A percentile compares a stretch with the other conserved stretches of the same genome.
phyloP scores from a whole-genome alignment of 2,888 invertebrate genomes.

The Brenthis hecate region DNA sequence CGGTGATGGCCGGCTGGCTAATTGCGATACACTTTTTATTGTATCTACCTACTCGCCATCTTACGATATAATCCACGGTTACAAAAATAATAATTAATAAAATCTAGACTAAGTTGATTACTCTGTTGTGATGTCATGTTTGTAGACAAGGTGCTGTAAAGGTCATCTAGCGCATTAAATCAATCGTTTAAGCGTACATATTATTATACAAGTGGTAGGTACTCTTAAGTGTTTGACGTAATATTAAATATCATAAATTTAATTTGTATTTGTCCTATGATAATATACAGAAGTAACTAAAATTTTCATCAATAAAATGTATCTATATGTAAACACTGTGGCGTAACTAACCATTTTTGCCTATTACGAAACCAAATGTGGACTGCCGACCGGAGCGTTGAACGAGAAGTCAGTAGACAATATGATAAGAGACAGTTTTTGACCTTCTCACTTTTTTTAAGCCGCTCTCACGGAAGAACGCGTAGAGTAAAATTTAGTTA shows the following conservation, averaged over 20 bases:
- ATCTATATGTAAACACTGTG: too few species aligned
- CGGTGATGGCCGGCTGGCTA: conserved; percentile 42
- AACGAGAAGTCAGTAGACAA: too few species aligned
- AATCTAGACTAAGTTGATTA: conserved; percentile 42
- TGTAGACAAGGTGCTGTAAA: conserved; percentile 45
- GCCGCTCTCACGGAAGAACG: too few species aligned
- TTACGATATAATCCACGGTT: conserved; percentile 11
- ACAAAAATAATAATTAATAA: conserved; percentile 37
- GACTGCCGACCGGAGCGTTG: too few species aligned
- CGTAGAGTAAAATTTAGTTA: too few species aligned
- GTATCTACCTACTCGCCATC: conserved; percentile 26
- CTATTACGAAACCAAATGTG: too few species aligned
- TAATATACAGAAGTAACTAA: too few species aligned
- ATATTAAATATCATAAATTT: not conserved
- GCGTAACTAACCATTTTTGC: too few species aligned
- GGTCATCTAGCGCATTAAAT: conserved; percentile 64
- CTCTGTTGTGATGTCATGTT: conserved; percentile 49
- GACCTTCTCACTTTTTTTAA: too few species aligned
- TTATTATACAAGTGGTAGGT: conserved; percentile 46
- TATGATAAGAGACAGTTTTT: too few species aligned
- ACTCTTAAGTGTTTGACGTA: conserved; percentile 19
- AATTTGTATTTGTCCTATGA: too few species aligned
- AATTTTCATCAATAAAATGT: too few species aligned
- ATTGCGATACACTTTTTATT: conserved; percentile 45
- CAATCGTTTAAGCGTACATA: conserved; percentile 57